Evolutionary conservation across 1,140 invertebrate species (phyloP), one percentile per base, ranked within the genome.

Genomic region (Brachionus paranguensis): DNA sequence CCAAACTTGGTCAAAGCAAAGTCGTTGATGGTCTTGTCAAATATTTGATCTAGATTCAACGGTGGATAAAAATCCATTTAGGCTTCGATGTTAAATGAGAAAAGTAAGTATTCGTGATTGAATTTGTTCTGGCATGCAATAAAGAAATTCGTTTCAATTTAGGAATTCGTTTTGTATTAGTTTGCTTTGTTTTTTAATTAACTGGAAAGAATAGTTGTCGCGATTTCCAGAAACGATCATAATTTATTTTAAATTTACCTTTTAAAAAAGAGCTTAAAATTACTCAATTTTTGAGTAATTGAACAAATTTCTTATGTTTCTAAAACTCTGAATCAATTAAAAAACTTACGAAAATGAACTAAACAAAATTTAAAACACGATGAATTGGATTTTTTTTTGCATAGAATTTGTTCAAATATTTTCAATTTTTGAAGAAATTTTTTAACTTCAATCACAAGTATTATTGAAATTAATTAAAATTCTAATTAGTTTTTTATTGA

Each of bases 41-140:
- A 76, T 24, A 76, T 76, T 50, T 50, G 20, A 27, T 76, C 72
- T 47, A 76, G 6, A 50, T 76, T 76, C 33, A 76, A 76, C 12
- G 72, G 72, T 11, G 72, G 72, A 50, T 76, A 76, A 76, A 76
- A 76, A 50, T 76, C 72, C 72, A 76, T 76, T 45, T 72, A 17
- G 27, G 7, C 33, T 68, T 68, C 33, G 27, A 8, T 65, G 60
- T 8, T 27, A 68, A 29, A 60, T 55, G 53, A 55, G n/a, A 60
- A 60, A 60, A 60, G 53, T 60, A 27, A 8, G 0, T 47, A 14
- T n/a, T 12, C 45, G 2, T 60, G 20, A 20, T 60, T 60, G 53
- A 60, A 60, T 60, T 20, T 60, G 1, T 60, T 11, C 27, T 10
- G 17, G 53, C n/a, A 60, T 20, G n/a, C 8, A 20, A 60, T 8